Percentiles rank a stretch among this genome's conserved stretches.
These are phyloP conservation scores for Leptura quadrifasciata DNA, from an alignment of 2,888 invertebrate genomes.

Conservation along the genomic window DNA sequence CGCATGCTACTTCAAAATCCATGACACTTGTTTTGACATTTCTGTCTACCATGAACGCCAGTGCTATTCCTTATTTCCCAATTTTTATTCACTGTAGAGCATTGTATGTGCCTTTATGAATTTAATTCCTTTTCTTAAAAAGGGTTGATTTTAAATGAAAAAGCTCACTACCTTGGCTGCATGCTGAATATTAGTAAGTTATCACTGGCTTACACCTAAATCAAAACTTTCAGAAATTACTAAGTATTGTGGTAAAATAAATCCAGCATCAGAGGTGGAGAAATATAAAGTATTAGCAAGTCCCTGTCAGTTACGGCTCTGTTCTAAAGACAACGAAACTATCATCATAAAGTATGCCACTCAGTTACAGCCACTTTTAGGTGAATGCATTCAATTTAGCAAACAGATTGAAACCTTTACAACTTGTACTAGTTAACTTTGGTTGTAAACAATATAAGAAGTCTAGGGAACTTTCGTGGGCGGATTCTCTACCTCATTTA, in stretches of 20 bases:
- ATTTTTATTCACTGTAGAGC: no score
- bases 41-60: no score
- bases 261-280: not conserved
- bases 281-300: not conserved
- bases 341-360: conserved; percentile 3
- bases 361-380: conserved; percentile 16
- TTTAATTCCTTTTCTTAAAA: no score
- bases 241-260: not conserved
- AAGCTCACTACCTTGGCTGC: no score
- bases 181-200: no score
- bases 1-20: no score
- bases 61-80: no score
- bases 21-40: no score
- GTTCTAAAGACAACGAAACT: not conserved
- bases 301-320: not conserved
- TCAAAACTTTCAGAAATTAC: not conserved
- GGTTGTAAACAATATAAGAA: conserved; percentile 51
- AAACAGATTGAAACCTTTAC: conserved; percentile 28
- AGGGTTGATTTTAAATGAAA: no score
- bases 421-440: conserved; percentile 47
- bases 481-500: conserved; percentile 35
- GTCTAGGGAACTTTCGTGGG: conserved; percentile 45
- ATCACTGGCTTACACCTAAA: no score
- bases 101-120: no score
- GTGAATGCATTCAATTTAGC: conserved; percentile 28